Evolutionary conservation across 37 sponge, comb jelly and placozoan species (phyloP).

Genomic region (Crambe crambe): DNA sequence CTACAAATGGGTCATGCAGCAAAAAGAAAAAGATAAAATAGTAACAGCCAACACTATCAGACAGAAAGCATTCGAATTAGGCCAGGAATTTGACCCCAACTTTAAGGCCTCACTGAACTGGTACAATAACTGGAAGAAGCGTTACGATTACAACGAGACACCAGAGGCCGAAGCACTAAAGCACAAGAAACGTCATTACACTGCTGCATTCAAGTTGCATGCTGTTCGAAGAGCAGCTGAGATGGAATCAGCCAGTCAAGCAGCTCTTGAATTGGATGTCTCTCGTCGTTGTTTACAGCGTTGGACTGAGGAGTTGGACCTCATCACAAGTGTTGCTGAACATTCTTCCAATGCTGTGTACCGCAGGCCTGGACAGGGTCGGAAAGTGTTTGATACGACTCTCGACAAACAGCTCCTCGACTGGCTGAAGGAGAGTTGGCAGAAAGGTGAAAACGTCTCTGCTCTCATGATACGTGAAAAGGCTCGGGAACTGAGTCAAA

Average conservation of each 20-base stretch:
- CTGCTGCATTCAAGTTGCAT: constrained; percentile 81
- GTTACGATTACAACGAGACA: constrained; percentile 61
- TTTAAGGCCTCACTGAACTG: constrained; percentile 89
- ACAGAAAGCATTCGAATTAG: constrained; percentile 82
- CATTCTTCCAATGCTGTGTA: constrained; percentile 74
- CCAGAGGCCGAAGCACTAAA: constrained; percentile 66
- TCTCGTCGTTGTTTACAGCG: constrained; percentile 77
- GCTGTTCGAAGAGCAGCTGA: constrained; percentile 71
- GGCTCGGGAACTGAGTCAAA: constrained; percentile 54
- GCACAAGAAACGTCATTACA: constrained; percentile 71
- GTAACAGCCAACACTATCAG: constrained; percentile 69
- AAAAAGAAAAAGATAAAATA: constrained; percentile 56
- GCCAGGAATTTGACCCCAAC: constrained; percentile 63
- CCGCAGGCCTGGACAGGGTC: constrained; percentile 77
- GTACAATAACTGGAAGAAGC: constrained; percentile 89
- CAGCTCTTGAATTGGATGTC: constrained; percentile 75
- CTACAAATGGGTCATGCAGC: constrained; percentile 70
- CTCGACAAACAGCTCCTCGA: constrained; percentile 63
- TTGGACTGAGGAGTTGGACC: constrained; percentile 76
- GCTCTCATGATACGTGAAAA: constrained; percentile 56
- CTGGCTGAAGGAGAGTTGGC: constrained; percentile 71
- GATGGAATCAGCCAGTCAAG: constrained; percentile 80
- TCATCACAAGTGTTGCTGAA: constrained; percentile 80
- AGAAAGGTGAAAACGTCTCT: constrained; percentile 58
- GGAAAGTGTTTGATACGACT: constrained; percentile 62